Percentiles rank a stretch among this genome's conserved stretches.
Evolutionary conservation across 2,888 invertebrate species (phyloP).

Genomic region (Xestia xanthographa): DNA sequence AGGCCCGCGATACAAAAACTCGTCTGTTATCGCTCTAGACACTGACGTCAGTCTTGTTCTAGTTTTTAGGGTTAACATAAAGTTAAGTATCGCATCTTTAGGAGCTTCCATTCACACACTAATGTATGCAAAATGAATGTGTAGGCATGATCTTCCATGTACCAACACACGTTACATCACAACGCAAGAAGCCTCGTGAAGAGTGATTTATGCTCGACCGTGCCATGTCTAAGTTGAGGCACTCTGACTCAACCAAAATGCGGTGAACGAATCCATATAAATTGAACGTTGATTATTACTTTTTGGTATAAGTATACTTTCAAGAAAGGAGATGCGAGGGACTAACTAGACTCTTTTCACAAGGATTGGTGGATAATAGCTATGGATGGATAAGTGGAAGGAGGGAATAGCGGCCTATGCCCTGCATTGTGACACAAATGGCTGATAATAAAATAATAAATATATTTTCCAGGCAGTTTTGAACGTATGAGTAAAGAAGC

Average conservation of each 20-base stretch:
- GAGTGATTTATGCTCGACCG: neutral
- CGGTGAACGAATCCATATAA: neutral
- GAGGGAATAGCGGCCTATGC: too few relatives aligned
- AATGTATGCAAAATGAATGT: conserved; percentile 18
- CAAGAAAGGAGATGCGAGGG: neutral
- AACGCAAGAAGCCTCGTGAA: neutral
- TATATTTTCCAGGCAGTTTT: too few relatives aligned
- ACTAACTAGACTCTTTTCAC: too few relatives aligned
- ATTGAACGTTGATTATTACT: neutral
- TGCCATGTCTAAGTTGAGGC: neutral
- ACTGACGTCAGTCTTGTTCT: neutral
- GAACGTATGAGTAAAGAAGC: neutral
- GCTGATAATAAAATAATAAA: too few relatives aligned
- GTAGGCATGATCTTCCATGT: neutral
- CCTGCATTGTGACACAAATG: too few relatives aligned
- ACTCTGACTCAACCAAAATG: neutral
- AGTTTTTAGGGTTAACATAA: neutral
- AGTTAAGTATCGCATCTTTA: neutral
- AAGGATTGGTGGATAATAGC: too few relatives aligned
- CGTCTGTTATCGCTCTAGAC: neutral
- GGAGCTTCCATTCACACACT: neutral
- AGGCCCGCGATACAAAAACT: neutral
- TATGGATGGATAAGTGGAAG: too few relatives aligned
- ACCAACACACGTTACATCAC: neutral
- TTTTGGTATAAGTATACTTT: neutral